Evolutionary conservation across 2,888 invertebrate species (phyloP).

Genomic region (Pristionchus exspectatus): DNA sequence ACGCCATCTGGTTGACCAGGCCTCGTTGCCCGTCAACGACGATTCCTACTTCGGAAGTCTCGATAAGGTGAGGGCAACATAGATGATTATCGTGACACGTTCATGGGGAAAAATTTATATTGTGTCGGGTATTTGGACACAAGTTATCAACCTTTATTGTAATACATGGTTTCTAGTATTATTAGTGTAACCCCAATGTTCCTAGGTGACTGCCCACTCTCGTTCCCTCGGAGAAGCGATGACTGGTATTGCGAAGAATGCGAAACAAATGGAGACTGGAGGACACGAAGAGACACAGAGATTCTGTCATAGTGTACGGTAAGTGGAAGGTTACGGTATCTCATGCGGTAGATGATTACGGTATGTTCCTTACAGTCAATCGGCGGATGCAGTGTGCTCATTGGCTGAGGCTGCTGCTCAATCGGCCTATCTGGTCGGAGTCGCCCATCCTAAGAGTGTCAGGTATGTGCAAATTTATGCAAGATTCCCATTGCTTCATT

Average conservation of each 20-base stretch:
- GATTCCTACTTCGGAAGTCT: conserved; percentile 82
- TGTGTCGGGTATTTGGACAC: background rate
- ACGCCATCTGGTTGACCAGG: conserved; percentile 88
- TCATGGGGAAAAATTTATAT: background rate
- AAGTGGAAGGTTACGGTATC: background rate
- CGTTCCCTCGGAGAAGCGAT: conserved; percentile 86
- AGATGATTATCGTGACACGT: no score
- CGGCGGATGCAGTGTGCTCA: conserved; percentile 91
- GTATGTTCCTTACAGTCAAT: conserved; percentile 82
- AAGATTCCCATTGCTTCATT: no score
- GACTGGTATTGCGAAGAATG: conserved; percentile 94
- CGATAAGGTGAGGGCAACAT: conserved; percentile 50
- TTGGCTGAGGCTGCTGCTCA: conserved; percentile 93
- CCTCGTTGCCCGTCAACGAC: conserved; percentile 91
- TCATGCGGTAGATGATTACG: conserved; percentile 45
- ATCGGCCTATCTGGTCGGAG: conserved; percentile 94
- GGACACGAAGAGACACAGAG: conserved; percentile 86
- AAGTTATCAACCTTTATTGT: background rate
- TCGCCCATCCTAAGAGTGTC: conserved; percentile 91
- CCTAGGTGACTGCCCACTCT: conserved; percentile 88
- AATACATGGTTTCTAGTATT: background rate
- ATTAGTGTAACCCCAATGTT: background rate
- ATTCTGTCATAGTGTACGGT: conserved; percentile 88
- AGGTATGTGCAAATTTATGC: conserved; percentile 80
- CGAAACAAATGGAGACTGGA: conserved; percentile 90